phyloP scores from a whole-genome alignment of 2,888 invertebrate species.

The Drosophila mayaguana region DNA sequence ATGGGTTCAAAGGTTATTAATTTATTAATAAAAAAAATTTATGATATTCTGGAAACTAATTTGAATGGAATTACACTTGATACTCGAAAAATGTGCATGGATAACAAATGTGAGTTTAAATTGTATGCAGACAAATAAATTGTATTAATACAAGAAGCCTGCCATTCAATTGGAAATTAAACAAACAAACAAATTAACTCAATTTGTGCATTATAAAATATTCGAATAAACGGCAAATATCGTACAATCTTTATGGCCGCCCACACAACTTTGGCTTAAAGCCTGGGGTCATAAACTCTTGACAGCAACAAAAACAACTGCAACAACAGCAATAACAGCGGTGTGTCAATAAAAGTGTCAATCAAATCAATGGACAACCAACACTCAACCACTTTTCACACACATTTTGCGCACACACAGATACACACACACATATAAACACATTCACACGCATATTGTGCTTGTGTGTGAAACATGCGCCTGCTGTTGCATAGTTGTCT shows the following conservation, averaged over 20 bases:
- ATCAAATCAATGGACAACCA: conserved; percentile 75
- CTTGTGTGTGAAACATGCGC: conserved; percentile 42
- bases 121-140: neutral
- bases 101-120: too few relatives aligned
- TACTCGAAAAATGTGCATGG: neutral
- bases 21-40: too few relatives aligned
- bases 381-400: conserved; percentile 63
- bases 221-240: conserved; percentile 32
- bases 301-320: conserved; percentile 31
- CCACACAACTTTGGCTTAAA: conserved; percentile 62
- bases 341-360: conserved; percentile 79
- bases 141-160: conserved; percentile 2
- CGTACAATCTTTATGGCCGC: conserved; percentile 42
- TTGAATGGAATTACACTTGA: neutral
- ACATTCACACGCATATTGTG: conserved; percentile 2
- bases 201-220: conserved; percentile 44
- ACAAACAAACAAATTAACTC: conserved; percentile 13
- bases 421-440: neutral
- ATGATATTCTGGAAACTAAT: neutral
- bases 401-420: neutral
- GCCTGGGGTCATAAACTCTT: conserved; percentile 70
- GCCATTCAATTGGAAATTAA: neutral
- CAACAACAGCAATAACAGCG: conserved; percentile 37
- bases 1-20: neutral
- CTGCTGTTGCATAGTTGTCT: conserved; percentile 64